Evolutionary conservation across 2,113 vertebrate species (phyloP).

Genomic region (Pelusios castaneus): DNA sequence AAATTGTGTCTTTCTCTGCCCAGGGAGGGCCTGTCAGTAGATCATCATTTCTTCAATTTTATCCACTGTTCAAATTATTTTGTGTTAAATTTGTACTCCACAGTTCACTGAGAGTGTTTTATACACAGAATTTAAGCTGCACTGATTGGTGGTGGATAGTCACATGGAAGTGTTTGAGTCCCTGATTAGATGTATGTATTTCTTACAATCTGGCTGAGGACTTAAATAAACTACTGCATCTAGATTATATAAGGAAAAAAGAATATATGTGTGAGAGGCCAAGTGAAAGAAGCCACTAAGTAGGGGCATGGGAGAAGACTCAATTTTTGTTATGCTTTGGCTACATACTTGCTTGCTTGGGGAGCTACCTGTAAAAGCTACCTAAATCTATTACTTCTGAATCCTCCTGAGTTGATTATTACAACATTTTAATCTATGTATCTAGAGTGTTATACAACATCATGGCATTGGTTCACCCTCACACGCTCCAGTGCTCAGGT

Average conservation of each 20-base stretch:
- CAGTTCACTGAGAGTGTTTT: not conserved
- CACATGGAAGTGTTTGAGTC: not conserved
- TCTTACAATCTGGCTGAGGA: not conserved
- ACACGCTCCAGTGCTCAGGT: not conserved
- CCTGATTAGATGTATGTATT: not conserved
- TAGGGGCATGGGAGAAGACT: not conserved
- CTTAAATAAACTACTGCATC: not conserved
- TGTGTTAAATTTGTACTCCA: not conserved
- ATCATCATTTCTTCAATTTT: not conserved
- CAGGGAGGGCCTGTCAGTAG: not conserved
- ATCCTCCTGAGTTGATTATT: not conserved
- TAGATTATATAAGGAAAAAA: not conserved
- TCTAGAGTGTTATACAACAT: not conserved
- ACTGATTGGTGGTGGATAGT: not conserved
- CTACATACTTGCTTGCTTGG: too few species aligned
- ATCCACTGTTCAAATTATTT: not conserved
- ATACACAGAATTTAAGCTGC: not conserved
- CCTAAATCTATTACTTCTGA: not conserved
- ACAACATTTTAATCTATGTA: not conserved
- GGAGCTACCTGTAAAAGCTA: too few species aligned
- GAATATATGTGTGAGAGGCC: not conserved
- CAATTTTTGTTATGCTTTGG: accelerated
- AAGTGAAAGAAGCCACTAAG: not conserved
- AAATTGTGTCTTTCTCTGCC: not conserved
- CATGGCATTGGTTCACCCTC: accelerated